Percentiles rank a stretch among this genome's conserved stretches.
Evolutionary conservation across 2,113 vertebrate genomes (phyloP).

Genomic region (Anoura caudifer): DNA sequence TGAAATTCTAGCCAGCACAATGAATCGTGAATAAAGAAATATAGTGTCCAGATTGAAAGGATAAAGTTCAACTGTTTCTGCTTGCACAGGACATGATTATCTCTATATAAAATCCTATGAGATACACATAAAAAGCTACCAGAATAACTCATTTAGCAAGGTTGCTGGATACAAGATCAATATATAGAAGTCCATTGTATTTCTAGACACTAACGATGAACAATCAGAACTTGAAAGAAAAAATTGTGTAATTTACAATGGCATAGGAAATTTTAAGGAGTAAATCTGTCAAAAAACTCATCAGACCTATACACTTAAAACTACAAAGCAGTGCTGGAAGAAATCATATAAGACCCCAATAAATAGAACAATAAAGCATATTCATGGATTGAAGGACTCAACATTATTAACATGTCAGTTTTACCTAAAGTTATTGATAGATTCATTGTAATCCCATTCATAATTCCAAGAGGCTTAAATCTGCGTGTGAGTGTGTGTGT

Average conservation of each 20-base stretch:
- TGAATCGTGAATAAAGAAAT: not conserved
- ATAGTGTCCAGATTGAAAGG: not conserved
- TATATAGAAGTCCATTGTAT: not conserved
- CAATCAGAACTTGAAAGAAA: not conserved
- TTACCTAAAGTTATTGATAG: not conserved
- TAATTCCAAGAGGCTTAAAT: not conserved
- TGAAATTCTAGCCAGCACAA: not conserved
- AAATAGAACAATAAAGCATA: not conserved
- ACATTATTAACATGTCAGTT: not conserved
- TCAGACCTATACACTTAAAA: not conserved
- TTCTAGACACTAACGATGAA: not conserved
- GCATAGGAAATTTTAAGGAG: not conserved
- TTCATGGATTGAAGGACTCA: not conserved
- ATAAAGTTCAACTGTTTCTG: not conserved
- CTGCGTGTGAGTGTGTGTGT: too few species aligned
- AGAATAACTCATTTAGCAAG: not conserved
- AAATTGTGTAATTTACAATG: not conserved
- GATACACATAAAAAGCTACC: not conserved
- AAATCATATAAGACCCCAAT: not conserved
- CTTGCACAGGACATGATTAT: not conserved
- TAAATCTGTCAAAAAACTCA: not conserved
- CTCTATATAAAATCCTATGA: not conserved
- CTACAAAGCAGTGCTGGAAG: not conserved
- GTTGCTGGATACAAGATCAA: not conserved
- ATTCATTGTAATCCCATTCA: not conserved